These are phyloP conservation scores for Pogonomyrmex barbatus DNA, from an alignment of 1,140 invertebrate genomes.

Conservation along the genomic window DNA sequence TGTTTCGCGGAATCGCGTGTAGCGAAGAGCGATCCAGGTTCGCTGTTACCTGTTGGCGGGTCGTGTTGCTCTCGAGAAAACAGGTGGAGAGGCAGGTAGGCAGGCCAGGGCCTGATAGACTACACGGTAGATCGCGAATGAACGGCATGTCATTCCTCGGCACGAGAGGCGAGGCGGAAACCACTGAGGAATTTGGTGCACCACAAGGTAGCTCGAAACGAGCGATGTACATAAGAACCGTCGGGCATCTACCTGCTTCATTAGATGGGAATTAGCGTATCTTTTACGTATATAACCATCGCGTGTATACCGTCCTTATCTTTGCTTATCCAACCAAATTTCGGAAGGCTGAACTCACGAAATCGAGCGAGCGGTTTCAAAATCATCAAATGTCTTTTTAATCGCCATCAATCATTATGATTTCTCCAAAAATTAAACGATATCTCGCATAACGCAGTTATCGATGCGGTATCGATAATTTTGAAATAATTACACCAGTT, in stretches of 20 bases:
- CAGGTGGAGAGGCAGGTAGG: constrained; percentile 37
- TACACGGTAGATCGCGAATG: constrained; percentile 25
- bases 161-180: constrained; percentile 2
- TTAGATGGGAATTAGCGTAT: constrained; percentile 1
- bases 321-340: background rate
- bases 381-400: background rate
- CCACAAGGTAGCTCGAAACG: background rate
- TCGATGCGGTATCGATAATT: background rate
- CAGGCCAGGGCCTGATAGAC: constrained; percentile 10
- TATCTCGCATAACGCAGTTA: background rate
- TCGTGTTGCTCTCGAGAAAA: constrained; percentile 36
- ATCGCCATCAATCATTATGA: background rate
- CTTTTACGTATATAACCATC: background rate
- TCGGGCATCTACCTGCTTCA: background rate
- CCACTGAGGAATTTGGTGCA: constrained; percentile 25
- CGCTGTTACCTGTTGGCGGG: constrained; percentile 44
- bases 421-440: background rate
- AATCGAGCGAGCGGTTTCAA: background rate
- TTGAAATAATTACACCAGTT: background rate
- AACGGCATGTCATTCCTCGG: constrained; percentile 27
- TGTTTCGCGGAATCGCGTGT: constrained; percentile 29
- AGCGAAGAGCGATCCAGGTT: constrained; percentile 8
- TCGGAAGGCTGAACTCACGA: background rate
- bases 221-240: background rate
- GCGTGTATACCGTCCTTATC: background rate